Evolutionary conservation across 2,888 invertebrate species (phyloP).

Genomic region (Polyommatus icarus): DNA sequence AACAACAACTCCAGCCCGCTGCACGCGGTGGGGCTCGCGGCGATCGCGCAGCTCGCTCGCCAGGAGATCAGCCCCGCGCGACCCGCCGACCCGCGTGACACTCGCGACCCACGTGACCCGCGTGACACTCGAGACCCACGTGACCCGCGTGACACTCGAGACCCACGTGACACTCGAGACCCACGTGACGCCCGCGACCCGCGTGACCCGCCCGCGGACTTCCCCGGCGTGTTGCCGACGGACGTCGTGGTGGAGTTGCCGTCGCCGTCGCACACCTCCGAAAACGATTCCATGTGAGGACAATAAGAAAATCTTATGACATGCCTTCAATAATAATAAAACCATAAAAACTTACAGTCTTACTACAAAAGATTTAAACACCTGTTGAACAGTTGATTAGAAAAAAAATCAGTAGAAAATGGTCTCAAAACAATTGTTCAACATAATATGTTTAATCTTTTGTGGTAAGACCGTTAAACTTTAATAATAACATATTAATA

Average conservation of each 20-base stretch:
- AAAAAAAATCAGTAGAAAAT: too few species aligned
- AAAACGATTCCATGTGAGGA: constrained; percentile 51
- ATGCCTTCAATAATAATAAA: too few species aligned
- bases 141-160: constrained; percentile 62
- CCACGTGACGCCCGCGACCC: constrained; percentile 69
- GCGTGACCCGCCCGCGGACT: constrained; percentile 53
- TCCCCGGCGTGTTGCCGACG: constrained; percentile 75
- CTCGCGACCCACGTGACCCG: constrained; percentile 63
- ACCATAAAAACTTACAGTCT: too few species aligned
- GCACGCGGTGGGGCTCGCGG: constrained; percentile 88
- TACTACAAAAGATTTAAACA: too few species aligned
- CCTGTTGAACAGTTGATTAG: too few species aligned
- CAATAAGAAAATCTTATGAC: background rate
- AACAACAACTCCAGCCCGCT: constrained; percentile 82
- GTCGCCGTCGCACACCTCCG: constrained; percentile 60
- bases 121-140: constrained; percentile 70
- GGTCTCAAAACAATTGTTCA: too few species aligned
- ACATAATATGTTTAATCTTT: too few species aligned
- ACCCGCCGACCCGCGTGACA: constrained; percentile 56
- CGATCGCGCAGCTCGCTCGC: constrained; percentile 87
- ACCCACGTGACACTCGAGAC: constrained; percentile 59
- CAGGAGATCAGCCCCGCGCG: constrained; percentile 70
- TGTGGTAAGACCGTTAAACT: too few species aligned
- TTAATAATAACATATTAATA: too few species aligned
- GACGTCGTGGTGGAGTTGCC: constrained; percentile 75